Evolutionary conservation across 2,888 invertebrate species (phyloP), one percentile per base, ranked within the genome.

Genomic region (Lasioglossum villosulum): DNA sequence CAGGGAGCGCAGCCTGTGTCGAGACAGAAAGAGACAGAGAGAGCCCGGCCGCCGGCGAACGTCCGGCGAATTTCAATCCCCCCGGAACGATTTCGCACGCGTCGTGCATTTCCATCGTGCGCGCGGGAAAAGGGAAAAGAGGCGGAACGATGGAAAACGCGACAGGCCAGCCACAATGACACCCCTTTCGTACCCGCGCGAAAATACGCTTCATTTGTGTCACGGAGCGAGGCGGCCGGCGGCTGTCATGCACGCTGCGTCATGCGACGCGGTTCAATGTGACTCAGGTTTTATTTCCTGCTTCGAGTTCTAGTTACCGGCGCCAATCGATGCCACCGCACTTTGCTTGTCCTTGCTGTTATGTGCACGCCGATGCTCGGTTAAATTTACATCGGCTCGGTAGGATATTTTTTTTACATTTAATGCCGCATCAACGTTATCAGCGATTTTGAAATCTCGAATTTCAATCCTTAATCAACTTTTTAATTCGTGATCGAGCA

Each of bases 251-350:
- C 74, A 73, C 48, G 83, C 80, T 83, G 83, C 86, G 82, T 87
- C 87, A 86, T 77, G 82, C 80, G 79, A 75, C 80, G 77, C 89
- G 74, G 86, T 89, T 89, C 84, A 88, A 88, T 86, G 90, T 90
- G 90, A 90, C 87, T 88, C 90, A 90, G 90, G 87, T 90, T 90
- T 90, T 88, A 90, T 90, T 90, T 90, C 90, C 90, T 87, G 88
- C 88, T 90, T 86, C 81, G 90, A 89, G 90, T 85, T 87, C 88
- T 83, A 88, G 82, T 90, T 90, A 85, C 73, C 80, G 52, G 56
- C 76, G 82, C 37, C 68, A 80, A 78, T 78, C 73, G 68, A 79
- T 78, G 73, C 68, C 45, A 27, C 52, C n/a, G n/a, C n/a, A n/a
- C 52, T 52, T 52, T 52, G 52, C 52, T 52, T 52, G 52, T 52